Conservation (phyloP, 53 echinoderm and acorn worm genomes). For the Holothuria leucospilota region DNA sequence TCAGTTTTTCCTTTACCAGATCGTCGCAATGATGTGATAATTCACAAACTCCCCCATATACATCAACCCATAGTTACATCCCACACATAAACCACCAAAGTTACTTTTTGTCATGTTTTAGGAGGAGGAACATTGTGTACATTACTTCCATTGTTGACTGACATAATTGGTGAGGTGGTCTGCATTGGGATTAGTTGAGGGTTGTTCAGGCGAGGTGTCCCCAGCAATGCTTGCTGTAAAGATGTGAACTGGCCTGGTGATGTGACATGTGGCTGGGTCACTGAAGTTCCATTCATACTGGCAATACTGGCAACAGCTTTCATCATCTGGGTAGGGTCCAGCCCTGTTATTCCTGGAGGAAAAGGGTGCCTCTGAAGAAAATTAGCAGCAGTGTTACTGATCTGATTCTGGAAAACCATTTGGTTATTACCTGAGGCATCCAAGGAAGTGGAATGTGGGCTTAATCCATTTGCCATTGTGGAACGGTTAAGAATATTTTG, state of each 20-base stretch:
- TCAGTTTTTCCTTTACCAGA: neutral
- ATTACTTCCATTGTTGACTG: conserved; percentile 33
- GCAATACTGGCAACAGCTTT: conserved; percentile 39
- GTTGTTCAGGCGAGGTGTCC: neutral
- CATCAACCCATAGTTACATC: neutral
- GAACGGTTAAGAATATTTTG: conserved; percentile 52
- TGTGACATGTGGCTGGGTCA: conserved; percentile 29
- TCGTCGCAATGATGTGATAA: neutral
- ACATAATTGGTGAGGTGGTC: conserved; percentile 40
- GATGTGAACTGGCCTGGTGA: conserved; percentile 42
- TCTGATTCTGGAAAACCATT: conserved; percentile 58
- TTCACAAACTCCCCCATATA: neutral
- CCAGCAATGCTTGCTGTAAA: conserved; percentile 34
- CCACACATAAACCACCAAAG: neutral
- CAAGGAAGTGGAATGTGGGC: conserved; percentile 57
- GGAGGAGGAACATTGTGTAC: conserved; percentile 47
- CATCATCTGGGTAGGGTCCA: conserved; percentile 50
- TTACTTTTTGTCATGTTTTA: conserved; percentile 23
- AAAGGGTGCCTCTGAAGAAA: conserved; percentile 15
- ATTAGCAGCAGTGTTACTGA: neutral
- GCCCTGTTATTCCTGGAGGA: neutral
- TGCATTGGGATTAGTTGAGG: conserved; percentile 18
- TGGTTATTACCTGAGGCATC: conserved; percentile 58
- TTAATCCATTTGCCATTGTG: conserved; percentile 33
- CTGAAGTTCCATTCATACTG: conserved; percentile 21